Conservation (phyloP, 2,797 vertebrate genomes). For the Microhierax caerulescens region DNA sequence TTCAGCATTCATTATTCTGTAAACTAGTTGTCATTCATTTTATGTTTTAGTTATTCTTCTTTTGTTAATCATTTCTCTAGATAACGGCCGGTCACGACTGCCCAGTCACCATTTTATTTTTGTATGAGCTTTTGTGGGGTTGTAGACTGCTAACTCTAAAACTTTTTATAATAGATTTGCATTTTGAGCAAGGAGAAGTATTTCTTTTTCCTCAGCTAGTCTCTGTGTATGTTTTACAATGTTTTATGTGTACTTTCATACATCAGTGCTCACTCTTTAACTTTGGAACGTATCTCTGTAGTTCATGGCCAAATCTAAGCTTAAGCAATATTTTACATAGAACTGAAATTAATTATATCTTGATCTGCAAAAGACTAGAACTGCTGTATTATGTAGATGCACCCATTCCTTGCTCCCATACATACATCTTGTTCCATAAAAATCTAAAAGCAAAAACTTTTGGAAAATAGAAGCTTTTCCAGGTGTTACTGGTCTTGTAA, state of each 20-base stretch:
- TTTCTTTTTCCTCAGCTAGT: not conserved
- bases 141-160: not conserved
- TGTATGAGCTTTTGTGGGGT: not conserved
- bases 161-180: not conserved
- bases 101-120: constrained; percentile 2
- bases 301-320: not conserved
- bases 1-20: constrained; percentile 69
- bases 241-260: not conserved
- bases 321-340: not conserved
- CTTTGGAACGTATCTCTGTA: not conserved
- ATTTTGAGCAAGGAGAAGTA: not conserved
- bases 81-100: not conserved
- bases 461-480: not conserved
- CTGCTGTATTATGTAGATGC: not conserved
- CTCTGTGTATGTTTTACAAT: not conserved
- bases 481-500: not conserved
- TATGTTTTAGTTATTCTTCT: constrained; percentile 61
- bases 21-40: constrained; percentile 68
- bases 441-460: not conserved
- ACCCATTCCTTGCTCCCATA: not conserved
- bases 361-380: not conserved
- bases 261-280: not conserved
- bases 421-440: not conserved
- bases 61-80: constrained; percentile 55
- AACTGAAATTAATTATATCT: not conserved